A percentile compares a stretch with the other conserved stretches of the same genome.
phyloP scores from a whole-genome alignment of 53 echinoderm and acorn worm genomes.

The Holothuria leucospilota region DNA sequence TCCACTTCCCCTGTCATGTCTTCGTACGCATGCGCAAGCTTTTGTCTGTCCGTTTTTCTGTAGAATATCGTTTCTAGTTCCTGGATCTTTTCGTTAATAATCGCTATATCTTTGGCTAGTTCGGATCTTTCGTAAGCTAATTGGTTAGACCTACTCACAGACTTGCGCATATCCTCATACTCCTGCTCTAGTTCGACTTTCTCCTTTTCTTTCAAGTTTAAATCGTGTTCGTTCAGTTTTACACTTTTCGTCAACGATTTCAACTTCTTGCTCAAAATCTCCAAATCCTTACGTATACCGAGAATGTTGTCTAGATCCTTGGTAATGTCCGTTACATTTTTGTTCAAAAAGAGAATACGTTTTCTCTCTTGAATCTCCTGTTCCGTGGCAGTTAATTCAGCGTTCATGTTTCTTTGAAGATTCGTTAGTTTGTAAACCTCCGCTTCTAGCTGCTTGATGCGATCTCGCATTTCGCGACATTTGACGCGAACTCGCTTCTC shows the following conservation, averaged over 20 bases:
- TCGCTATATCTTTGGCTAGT: constrained; percentile 84
- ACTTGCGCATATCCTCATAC: constrained; percentile 71
- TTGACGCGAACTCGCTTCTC: constrained; percentile 89
- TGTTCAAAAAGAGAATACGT: constrained; percentile 67
- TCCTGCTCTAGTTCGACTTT: constrained; percentile 71
- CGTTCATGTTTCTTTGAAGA: constrained; percentile 62
- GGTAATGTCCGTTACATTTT: constrained; percentile 75
- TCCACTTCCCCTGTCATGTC: constrained; percentile 60
- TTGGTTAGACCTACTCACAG: constrained; percentile 85
- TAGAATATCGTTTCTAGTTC: constrained; percentile 89
- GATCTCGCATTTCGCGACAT: constrained; percentile 79
- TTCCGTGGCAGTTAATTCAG: constrained; percentile 74
- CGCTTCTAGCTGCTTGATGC: constrained; percentile 72
- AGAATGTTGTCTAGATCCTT: constrained; percentile 82
- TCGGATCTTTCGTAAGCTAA: constrained; percentile 88
- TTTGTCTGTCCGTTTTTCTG: constrained; percentile 85
- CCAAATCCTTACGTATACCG: constrained; percentile 82
- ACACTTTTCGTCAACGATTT: constrained; percentile 85
- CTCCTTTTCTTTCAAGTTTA: constrained; percentile 70
- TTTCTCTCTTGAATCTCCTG: constrained; percentile 84
- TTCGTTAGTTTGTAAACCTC: constrained; percentile 69
- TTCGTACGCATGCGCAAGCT: constrained; percentile 74
- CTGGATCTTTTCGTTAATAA: constrained; percentile 90
- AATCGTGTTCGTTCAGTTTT: constrained; percentile 76
- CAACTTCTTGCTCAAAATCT: constrained; percentile 83